Percentiles rank a stretch among this genome's conserved stretches.
phyloP scores from a whole-genome alignment of 2,888 invertebrate species.

The Ptilodon capucinus region DNA sequence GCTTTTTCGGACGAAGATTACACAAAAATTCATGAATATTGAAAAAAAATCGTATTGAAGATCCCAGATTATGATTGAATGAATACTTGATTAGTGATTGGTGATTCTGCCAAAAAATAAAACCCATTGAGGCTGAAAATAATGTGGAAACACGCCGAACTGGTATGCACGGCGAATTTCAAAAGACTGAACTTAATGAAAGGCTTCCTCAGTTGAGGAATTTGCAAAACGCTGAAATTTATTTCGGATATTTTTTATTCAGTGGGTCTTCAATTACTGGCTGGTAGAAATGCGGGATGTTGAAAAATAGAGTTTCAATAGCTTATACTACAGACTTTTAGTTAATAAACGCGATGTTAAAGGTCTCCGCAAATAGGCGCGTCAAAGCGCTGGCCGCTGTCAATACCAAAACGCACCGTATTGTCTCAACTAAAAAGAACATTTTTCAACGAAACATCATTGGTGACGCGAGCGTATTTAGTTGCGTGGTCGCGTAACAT shows the following conservation, averaged over 20 bases:
- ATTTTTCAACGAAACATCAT: too few relatives aligned
- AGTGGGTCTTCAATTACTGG: slow-evolving; percentile 18
- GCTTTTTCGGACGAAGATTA: slow-evolving; percentile 24
- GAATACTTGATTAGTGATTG: slow-evolving; percentile 47
- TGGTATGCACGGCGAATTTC: slow-evolving; percentile 13
- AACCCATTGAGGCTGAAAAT: slow-evolving; percentile 27
- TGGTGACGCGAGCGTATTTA: too few relatives aligned
- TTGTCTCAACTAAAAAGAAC: too few relatives aligned
- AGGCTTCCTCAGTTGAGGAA: slow-evolving; percentile 5
- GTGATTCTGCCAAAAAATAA: slow-evolving; percentile 33
- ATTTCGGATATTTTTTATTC: slow-evolving; percentile 14
- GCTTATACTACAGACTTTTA: too few relatives aligned
- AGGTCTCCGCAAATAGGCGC: too few relatives aligned
- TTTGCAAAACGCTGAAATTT: slow-evolving; percentile 11
- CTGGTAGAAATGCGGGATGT: slow-evolving; percentile 14
- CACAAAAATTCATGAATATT: slow-evolving; percentile 35
- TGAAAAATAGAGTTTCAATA: neutral
- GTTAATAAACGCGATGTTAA: too few relatives aligned
- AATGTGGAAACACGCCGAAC: slow-evolving; percentile 7
- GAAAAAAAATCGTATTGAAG: slow-evolving; percentile 29
- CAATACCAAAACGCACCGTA: too few relatives aligned
- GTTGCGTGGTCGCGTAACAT: too few relatives aligned
- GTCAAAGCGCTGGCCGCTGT: too few relatives aligned
- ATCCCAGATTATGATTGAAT: slow-evolving; percentile 36
- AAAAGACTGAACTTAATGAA: slow-evolving; percentile 25